Evolutionary conservation across 2,888 invertebrate genomes (phyloP).

Genomic region (Lissonota sp.): DNA sequence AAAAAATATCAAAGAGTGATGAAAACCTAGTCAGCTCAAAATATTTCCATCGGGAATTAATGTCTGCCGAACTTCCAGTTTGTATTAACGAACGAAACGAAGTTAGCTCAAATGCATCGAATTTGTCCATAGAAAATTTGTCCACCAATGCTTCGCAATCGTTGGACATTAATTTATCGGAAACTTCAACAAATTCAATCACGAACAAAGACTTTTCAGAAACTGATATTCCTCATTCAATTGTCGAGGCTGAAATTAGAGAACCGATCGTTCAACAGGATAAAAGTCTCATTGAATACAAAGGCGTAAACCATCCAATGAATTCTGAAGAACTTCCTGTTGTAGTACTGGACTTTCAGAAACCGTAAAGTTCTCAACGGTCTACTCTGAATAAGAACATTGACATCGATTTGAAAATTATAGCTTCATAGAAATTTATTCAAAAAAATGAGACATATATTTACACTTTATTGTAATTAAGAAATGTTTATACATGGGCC

Average conservation of each 20-base stretch:
- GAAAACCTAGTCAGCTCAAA: constrained; percentile 49
- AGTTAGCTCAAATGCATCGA: constrained; percentile 24
- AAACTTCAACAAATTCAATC: not conserved
- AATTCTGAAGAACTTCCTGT: constrained; percentile 55
- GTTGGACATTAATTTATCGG: not conserved
- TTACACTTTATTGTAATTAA: no score
- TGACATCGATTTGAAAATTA: no score
- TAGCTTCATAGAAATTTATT: no score
- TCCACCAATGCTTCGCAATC: not conserved
- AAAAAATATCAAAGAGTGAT: constrained; percentile 66
- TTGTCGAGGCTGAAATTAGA: not conserved
- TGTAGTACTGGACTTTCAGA: constrained; percentile 58
- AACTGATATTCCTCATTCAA: not conserved
- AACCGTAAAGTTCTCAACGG: constrained; percentile 13
- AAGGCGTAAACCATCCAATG: not conserved
- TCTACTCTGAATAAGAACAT: no score
- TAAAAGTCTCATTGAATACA: not conserved
- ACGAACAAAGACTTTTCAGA: not conserved
- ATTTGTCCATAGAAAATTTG: constrained; percentile 1
- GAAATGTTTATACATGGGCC: no score
- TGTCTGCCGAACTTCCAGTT: constrained; percentile 61
- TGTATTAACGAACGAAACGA: constrained; percentile 50
- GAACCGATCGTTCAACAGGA: not conserved
- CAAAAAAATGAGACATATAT: no score
- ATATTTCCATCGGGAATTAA: constrained; percentile 53